A percentile compares a stretch with the other conserved stretches of the same genome.
phyloP scores from a whole-genome alignment of 2,888 invertebrate species.

The Ceraclea dissimilis region DNA sequence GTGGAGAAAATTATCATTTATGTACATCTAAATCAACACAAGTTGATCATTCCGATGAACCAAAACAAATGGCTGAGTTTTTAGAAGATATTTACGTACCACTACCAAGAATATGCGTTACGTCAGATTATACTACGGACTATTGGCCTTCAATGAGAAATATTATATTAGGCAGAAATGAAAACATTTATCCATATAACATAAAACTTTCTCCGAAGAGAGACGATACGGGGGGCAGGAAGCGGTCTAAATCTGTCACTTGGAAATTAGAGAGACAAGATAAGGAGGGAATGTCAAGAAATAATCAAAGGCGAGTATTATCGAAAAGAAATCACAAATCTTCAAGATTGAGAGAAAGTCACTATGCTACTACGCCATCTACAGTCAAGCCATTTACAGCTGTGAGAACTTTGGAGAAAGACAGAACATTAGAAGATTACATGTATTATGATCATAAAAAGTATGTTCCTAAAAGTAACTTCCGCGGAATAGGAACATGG shows the following conservation, averaged over 20 bases:
- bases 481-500: not conserved
- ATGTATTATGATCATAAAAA: not conserved
- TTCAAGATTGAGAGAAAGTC: not conserved
- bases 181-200: slow-evolving; percentile 41
- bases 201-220: slow-evolving; percentile 37
- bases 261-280: slow-evolving; percentile 14
- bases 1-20: slow-evolving; percentile 30
- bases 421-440: not conserved
- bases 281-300: not conserved
- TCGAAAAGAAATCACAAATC: not conserved
- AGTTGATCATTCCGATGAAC: slow-evolving; percentile 13
- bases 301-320: too few species aligned
- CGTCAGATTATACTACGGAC: slow-evolving; percentile 12
- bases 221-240: not conserved
- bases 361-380: not conserved
- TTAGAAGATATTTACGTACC: slow-evolving; percentile 22
- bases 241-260: slow-evolving; percentile 20
- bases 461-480: not conserved
- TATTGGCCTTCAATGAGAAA: slow-evolving; percentile 23
- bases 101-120: slow-evolving; percentile 20
- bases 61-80: slow-evolving; percentile 15
- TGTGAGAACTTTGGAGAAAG: not conserved
- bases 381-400: not conserved
- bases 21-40: not conserved
- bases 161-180: slow-evolving; percentile 40